phyloP scores from a whole-genome alignment of 2,888 invertebrate species.

The Psylliodes chrysocephalus region DNA sequence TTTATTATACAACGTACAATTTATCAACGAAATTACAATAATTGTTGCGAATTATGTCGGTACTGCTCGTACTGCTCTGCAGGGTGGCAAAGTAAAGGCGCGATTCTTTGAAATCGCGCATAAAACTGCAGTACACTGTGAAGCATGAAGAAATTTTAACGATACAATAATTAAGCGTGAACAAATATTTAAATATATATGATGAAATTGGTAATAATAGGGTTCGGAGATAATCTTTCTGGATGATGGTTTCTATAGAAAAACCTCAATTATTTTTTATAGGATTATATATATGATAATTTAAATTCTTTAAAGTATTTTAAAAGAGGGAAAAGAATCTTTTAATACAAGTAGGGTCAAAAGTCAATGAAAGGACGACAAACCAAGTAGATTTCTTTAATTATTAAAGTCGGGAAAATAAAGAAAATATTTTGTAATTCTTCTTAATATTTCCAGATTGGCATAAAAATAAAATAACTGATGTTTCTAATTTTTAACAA shows the following conservation, averaged over 20 bases:
- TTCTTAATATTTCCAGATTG: too few relatives aligned
- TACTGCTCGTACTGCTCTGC: neutral
- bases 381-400: too few relatives aligned
- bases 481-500: too few relatives aligned
- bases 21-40: conserved; percentile 15
- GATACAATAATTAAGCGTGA: conserved; percentile 15
- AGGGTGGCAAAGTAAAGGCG: neutral
- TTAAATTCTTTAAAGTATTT: too few relatives aligned
- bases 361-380: too few relatives aligned
- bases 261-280: too few relatives aligned
- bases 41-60: conserved; percentile 9
- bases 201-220: neutral
- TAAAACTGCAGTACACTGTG: neutral
- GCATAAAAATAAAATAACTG: too few relatives aligned
- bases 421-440: too few relatives aligned
- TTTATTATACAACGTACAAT: conserved; percentile 13
- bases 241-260: neutral
- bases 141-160: conserved; percentile 10
- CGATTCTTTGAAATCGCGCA: neutral
- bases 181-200: conserved; percentile 4
- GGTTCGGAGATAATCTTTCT: neutral
- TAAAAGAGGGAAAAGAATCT: too few relatives aligned
- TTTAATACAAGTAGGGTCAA: too few relatives aligned
- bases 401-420: too few relatives aligned
- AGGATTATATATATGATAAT: too few relatives aligned